phyloP scores from a whole-genome alignment of 2,888 invertebrate species.

The Acleris literana region DNA sequence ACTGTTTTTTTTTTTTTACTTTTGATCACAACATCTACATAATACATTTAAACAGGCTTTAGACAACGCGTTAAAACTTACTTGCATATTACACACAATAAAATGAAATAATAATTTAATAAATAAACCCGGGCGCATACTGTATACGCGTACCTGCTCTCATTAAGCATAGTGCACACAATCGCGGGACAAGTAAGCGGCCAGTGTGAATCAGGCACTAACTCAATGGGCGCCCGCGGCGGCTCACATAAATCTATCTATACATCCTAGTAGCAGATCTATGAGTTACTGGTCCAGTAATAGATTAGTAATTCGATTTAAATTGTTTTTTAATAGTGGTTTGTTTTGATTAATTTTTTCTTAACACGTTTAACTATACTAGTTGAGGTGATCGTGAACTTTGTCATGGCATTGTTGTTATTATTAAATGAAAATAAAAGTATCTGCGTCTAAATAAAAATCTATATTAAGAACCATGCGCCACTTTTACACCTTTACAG shows the following conservation, averaged over 20 bases:
- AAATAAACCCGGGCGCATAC: constrained; percentile 6
- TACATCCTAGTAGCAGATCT: constrained; percentile 25
- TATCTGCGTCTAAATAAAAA: too few species aligned
- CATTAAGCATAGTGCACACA: constrained; percentile 55
- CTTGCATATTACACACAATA: neutral
- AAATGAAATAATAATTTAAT: neutral
- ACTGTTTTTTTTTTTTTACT: too few species aligned
- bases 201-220: constrained; percentile 40
- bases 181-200: constrained; percentile 28
- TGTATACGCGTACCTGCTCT: constrained; percentile 32
- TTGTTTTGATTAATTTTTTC: neutral
- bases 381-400: too few species aligned
- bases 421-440: too few species aligned
- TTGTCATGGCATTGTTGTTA: too few species aligned
- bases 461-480: too few species aligned
- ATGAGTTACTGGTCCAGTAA: constrained; percentile 23
- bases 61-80: too few species aligned
- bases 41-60: too few species aligned
- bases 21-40: too few species aligned
- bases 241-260: constrained; percentile 47
- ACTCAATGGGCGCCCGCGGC: constrained; percentile 53
- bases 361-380: too few species aligned
- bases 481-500: too few species aligned
- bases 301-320: constrained; percentile 35
- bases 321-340: constrained; percentile 29